Conservation (phyloP, 2,113 vertebrate species). For the Sebastes fasciatus region DNA sequence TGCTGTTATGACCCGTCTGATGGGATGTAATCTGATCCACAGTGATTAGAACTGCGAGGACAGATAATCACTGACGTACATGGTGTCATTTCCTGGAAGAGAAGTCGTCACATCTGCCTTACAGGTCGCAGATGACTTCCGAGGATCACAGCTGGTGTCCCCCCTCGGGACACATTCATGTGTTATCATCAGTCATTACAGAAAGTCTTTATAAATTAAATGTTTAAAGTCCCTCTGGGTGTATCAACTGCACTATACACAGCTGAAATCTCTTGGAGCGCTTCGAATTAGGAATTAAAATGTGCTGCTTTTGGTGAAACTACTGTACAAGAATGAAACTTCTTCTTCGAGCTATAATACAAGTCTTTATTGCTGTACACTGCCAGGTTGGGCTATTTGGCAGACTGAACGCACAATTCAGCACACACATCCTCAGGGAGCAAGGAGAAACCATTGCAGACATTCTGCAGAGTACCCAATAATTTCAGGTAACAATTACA, state of each 20-base stretch:
- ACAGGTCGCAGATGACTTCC: constrained; percentile 63
- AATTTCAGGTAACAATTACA: constrained; percentile 49
- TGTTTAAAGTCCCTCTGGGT: constrained; percentile 62
- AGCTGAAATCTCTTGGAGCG: constrained; percentile 17
- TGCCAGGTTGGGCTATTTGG: constrained; percentile 51
- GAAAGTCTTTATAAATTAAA: constrained; percentile 69
- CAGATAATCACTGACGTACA: constrained; percentile 42
- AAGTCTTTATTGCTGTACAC: constrained; percentile 36
- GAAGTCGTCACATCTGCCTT: constrained; percentile 64
- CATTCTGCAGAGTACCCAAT: constrained; percentile 35
- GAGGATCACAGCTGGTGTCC: constrained; percentile 63
- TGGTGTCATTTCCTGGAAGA: constrained; percentile 43
- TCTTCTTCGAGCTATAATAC: constrained; percentile 33
- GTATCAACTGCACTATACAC: constrained; percentile 10
- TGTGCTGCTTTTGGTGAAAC: constrained; percentile 23
- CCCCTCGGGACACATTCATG: constrained; percentile 65
- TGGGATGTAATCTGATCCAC: constrained; percentile 41
- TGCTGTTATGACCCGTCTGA: constrained; percentile 26
- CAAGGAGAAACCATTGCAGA: constrained; percentile 38
- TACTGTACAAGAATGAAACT: constrained; percentile 26
- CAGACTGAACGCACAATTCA: constrained; percentile 41
- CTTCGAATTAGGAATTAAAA: constrained; percentile 46
- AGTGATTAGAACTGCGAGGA: constrained; percentile 28
- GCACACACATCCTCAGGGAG: constrained; percentile 38
- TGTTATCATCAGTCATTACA: constrained; percentile 71